Base-by-base conservation (phyloP, 2,797 vertebrate species). In the Mus spretus region DNA sequence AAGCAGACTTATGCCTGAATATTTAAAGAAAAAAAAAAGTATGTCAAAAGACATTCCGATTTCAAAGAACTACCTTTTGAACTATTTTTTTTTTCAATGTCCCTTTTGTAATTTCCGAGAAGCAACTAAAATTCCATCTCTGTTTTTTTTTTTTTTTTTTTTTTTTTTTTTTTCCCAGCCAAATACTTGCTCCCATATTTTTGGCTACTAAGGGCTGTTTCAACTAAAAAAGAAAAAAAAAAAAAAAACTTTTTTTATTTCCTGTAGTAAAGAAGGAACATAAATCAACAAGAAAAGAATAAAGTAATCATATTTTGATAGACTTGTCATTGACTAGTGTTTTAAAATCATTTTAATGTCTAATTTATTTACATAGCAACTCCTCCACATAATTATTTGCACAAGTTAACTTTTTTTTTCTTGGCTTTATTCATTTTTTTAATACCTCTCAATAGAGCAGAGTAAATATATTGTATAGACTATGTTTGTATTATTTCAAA, bases 291-390 rank as follows among this genome's bases (percentile, higher is more conserved):
- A 79, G 88, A 93, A 98, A 98, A 84, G 95, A 98, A 67, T 96
- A 92, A 96, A 97, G 97, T 72, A 95, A 94, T 97, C 97, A 57
- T 96, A 96, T 97, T 97, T 98, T 97, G 81, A 95, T 97, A 97
- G 97, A 96, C 95, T 97, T 97, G 89, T 97, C 93, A 97, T 98
- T 98, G 97, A 96, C 95, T 94, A 96, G 94, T 97, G 82, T 78
- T 96, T 98, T 98, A 97, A 97, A 97, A 97, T 98, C 93, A 95
- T 97, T 95, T 88, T 89, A 59, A 19, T 97, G 94, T 96, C 96
- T 97, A 97, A 97, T 98, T 98, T 98, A 96, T 98, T 97, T 98
- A 96, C 97, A 97, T 96, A 98, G 61, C 34, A 92, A 65, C 97
- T 94, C 97, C 94, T 97, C 97, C 97, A 97, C 70, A 59, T 97